Base-by-base conservation (phyloP, 1,140 invertebrate species). In the Leptinotarsa defecta region DNA sequence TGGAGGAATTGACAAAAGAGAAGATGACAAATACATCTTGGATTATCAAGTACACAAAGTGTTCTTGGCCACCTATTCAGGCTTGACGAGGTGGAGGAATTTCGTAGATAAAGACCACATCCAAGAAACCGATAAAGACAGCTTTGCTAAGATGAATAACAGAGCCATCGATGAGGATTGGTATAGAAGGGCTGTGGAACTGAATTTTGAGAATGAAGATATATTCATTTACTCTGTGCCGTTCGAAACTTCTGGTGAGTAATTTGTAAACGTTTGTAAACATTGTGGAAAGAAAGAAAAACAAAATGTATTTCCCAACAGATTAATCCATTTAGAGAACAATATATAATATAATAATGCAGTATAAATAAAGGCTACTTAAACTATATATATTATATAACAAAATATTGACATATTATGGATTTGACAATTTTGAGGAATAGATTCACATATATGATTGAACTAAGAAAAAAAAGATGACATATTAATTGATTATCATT, bases 131-230 rank as follows among this genome's bases (percentile, higher is more conserved):
- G 76, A 75, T 20, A 76, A 79, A 57, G 69, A 74, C 22, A 76
- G 68, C 48, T 77, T 77, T 64, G 78, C 76, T 13, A 67, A 74
- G 13, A 71, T 88, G 62, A 90, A 93, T 84, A 91, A 91, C 5
- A 86, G 90, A 65, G 92, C 96, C 3, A 96, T 95, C 62, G 95
- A 98, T 84, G 95, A 97, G 84, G 89, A 95, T 13, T 98, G 95
- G 94, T 98, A 98, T 85, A 92, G 93, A 77, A 88, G 96, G 64
- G 95, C 96, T 1, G 95, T 98, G 0, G 95, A 97, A 77, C 94
- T 96, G 78, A 91, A 96, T 86, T 92, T 91, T 80, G 86, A 93
- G 49, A 90, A 94, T 70, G 89, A 91, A 0, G 90, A 94, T 11
- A 95, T 93, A 79, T 97, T 95, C 84, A 94, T 97, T 0, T 97